Evolutionary conservation across 1,140 invertebrate species (phyloP).

Genomic region (Neuroterus valhalla): DNA sequence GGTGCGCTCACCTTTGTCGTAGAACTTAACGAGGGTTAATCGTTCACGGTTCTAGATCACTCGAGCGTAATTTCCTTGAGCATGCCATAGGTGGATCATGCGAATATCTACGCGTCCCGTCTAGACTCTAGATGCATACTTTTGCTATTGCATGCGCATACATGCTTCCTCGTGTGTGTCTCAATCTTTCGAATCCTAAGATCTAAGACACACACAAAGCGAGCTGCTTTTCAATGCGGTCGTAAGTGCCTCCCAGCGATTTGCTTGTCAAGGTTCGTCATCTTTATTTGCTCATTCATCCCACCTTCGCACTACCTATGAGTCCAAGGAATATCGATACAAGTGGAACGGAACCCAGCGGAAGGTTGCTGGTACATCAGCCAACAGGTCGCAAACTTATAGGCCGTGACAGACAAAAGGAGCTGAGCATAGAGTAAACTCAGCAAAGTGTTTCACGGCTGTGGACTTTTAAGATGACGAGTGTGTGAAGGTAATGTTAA

Average conservation of each 20-base stretch:
- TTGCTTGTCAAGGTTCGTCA: constrained; percentile 25
- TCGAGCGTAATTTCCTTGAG: constrained; percentile 52
- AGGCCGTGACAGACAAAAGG: constrained; percentile 16
- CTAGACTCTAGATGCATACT: constrained; percentile 44
- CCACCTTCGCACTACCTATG: constrained; percentile 29
- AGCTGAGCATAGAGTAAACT: constrained; percentile 4
- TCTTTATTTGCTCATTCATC: constrained; percentile 25
- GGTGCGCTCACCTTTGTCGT: constrained; percentile 29
- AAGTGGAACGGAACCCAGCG: constrained; percentile 28
- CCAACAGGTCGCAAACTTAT: constrained; percentile 22
- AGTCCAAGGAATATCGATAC: constrained; percentile 25
- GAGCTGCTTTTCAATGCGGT: not conserved
- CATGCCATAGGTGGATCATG: constrained; percentile 47
- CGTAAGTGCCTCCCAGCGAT: constrained; percentile 22
- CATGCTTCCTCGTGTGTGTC: constrained; percentile 27
- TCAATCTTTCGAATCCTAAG: constrained; percentile 42
- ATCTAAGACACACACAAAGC: not conserved
- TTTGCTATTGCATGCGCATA: constrained; percentile 39
- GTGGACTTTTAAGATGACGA: constrained; percentile 20
- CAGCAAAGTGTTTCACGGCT: constrained; percentile 26
- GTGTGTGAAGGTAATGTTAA: not conserved
- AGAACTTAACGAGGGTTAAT: constrained; percentile 44
- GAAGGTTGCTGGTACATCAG: constrained; percentile 26
- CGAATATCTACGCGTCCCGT: constrained; percentile 36
- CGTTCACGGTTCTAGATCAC: constrained; percentile 39